Base-by-base conservation (phyloP, 2,113 vertebrate species). In the Eurypyga helias region DNA sequence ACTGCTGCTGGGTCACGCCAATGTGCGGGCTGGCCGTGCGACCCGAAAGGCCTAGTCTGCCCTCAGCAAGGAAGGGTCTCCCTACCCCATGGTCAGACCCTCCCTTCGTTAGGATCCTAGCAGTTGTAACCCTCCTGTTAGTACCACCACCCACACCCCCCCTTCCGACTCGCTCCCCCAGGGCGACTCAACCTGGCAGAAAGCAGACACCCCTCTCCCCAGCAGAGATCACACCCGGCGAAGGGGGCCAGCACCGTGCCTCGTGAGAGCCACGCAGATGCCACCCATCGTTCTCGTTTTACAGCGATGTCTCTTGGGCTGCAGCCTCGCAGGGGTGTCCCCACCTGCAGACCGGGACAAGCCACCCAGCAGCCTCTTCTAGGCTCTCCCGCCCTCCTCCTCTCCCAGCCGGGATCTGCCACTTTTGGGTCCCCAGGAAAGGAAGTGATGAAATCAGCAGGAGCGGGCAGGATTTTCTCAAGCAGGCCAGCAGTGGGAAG, bases 401-500 rank as follows among this genome's bases (percentile, higher is more conserved):
- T 62, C 49, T 69, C 60, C 26, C 57, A 48, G 29, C 29, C 46
- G 61, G 55, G 48, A 67, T 61, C 65, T 49, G 34, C 51, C 72
- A 33, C 67, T 38, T 93, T 12, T 21, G 36, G 87, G 58, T 91
- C 41, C 43, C 85, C 70, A 38, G 66, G 73, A 89, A 41, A 52
- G 52, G 57, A 93, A 93, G 73, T 19, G 52, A 94, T 66, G 75
- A 85, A 80, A 83, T 57, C 81, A 17, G 70, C 89, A 89, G 72
- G 45, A 91, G 54, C 73, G 87, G 90, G 65, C 87, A 87, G 84
- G 51, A 46, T 80, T 85, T 94, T 91, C 78, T 85, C 78, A 48
- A 87, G 54, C 66, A 83, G 66, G 34, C 82, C 91, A 91, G 92
- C 72, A 71, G 60, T 13, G 46, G 72, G 73, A 94, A 91, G 10